These are phyloP conservation scores for Akabosia matsudoensis DNA, from an alignment of 1,140 invertebrate species.

Conservation along the genomic window DNA sequence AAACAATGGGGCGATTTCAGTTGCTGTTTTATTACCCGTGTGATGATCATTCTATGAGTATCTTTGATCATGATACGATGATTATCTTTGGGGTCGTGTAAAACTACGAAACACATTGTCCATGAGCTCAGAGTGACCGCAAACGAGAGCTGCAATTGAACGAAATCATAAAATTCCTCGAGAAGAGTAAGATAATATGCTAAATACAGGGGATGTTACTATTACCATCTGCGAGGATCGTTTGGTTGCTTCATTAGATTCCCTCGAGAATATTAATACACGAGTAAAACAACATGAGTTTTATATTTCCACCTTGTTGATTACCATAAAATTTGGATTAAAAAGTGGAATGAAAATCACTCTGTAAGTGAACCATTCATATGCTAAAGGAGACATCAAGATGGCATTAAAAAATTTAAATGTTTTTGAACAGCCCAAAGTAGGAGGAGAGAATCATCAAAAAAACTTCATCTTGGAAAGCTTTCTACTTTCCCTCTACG, in stretches of 20 bases:
- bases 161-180: neutral
- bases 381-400: slow-evolving; percentile 13
- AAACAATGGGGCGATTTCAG: slow-evolving; percentile 22
- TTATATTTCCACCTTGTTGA: neutral
- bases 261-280: neutral
- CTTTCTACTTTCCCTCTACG: neutral
- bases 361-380: slow-evolving; percentile 3
- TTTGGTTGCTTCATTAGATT: too few species aligned
- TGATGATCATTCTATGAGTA: slow-evolving; percentile 14
- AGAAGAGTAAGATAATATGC: too few species aligned
- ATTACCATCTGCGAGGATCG: too few species aligned
- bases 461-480: too few species aligned
- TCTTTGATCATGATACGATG: slow-evolving; percentile 11
- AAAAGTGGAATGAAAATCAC: neutral
- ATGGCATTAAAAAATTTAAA: neutral
- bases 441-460: neutral
- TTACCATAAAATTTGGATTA: slow-evolving; percentile 13
- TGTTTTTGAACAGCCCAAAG: neutral
- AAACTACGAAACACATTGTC: neutral
- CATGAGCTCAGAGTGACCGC: neutral
- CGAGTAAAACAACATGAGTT: neutral
- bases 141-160: neutral
- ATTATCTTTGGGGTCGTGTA: neutral
- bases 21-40: slow-evolving; percentile 22
- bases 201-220: neutral